phyloP scores from a whole-genome alignment of 2,797 vertebrate species.

The Amblyopsis hoosieri region DNA sequence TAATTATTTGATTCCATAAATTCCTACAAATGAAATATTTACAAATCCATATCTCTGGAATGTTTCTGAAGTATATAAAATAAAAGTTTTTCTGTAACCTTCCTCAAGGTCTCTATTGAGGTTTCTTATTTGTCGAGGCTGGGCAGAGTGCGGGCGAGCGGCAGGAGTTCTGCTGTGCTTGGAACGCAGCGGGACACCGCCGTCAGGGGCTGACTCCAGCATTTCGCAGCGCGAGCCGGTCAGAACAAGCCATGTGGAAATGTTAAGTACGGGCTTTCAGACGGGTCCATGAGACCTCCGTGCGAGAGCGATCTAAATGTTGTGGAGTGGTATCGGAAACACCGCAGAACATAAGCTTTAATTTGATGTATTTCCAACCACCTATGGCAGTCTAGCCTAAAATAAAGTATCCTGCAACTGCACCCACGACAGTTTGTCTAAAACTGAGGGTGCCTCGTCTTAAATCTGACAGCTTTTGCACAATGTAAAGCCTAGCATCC shows the following conservation, averaged over 20 bases:
- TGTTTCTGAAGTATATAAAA: slow-evolving; percentile 11
- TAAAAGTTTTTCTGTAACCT: slow-evolving; percentile 25
- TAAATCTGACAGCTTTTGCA: too few species aligned
- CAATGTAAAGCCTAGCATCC: too few species aligned
- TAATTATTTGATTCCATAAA: background rate
- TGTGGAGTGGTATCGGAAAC: background rate
- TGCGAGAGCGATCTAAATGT: slow-evolving; percentile 51
- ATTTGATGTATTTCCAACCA: too few species aligned
- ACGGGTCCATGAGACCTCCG: slow-evolving; percentile 31
- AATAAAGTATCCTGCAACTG: background rate
- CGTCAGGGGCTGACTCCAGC: slow-evolving; percentile 74
- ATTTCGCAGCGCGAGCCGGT: slow-evolving; percentile 71
- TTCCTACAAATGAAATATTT: slow-evolving; percentile 1
- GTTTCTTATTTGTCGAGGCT: slow-evolving; percentile 47
- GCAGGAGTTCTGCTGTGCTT: slow-evolving; percentile 18
- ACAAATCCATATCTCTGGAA: background rate
- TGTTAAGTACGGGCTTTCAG: slow-evolving; percentile 56
- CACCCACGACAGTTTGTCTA: too few species aligned
- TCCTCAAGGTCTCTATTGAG: slow-evolving; percentile 49
- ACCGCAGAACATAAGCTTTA: slow-evolving; percentile 12
- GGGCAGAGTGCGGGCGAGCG: slow-evolving; percentile 43
- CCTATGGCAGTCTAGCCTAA: too few species aligned
- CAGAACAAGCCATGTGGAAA: slow-evolving; percentile 66
- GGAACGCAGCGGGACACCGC: slow-evolving; percentile 60
- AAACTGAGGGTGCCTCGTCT: too few species aligned